A percentile compares a stretch with the other conserved stretches of the same genome.
phyloP scores from a whole-genome alignment of 2,797 vertebrate species.

The Macrochelys suwanniensis region DNA sequence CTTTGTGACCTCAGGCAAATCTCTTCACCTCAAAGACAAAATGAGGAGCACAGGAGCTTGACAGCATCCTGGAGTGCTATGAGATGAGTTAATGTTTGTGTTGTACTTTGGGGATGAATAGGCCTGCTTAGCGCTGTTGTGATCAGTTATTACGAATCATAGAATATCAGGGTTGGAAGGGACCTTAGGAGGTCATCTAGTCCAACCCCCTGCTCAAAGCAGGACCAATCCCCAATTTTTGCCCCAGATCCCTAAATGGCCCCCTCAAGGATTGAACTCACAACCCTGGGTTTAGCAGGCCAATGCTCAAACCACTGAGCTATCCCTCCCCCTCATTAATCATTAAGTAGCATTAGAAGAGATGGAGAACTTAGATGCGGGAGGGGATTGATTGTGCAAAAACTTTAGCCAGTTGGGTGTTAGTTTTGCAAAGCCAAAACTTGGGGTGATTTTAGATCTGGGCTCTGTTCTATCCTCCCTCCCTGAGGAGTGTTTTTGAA shows the following conservation, averaged over 20 bases:
- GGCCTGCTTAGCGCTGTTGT: too few relatives aligned
- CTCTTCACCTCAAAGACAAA: background rate
- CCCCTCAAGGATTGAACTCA: too few relatives aligned
- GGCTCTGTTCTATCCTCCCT: background rate
- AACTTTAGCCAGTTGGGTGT: background rate
- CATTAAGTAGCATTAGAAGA: background rate
- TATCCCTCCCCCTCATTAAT: too few relatives aligned
- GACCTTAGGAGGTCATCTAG: too few relatives aligned
- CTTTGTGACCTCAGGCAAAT: background rate
- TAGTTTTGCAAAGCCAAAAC: background rate
- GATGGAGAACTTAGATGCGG: background rate
- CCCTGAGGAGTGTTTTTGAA: background rate
- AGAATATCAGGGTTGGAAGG: too few relatives aligned
- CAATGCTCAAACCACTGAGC: too few relatives aligned
- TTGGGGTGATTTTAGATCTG: background rate
- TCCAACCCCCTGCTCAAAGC: too few relatives aligned
- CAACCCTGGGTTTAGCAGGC: too few relatives aligned
- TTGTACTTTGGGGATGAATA: background rate
- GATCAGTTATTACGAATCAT: background rate
- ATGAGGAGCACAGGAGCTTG: background rate
- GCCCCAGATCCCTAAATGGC: too few relatives aligned
- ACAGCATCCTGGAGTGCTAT: background rate
- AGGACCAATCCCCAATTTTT: too few relatives aligned
- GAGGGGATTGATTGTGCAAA: fast-evolving
- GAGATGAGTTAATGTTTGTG: background rate